A percentile compares a stretch with the other conserved stretches of the same genome.
phyloP scores from a whole-genome alignment of 2,888 invertebrate species.

The Euclidia mi region DNA sequence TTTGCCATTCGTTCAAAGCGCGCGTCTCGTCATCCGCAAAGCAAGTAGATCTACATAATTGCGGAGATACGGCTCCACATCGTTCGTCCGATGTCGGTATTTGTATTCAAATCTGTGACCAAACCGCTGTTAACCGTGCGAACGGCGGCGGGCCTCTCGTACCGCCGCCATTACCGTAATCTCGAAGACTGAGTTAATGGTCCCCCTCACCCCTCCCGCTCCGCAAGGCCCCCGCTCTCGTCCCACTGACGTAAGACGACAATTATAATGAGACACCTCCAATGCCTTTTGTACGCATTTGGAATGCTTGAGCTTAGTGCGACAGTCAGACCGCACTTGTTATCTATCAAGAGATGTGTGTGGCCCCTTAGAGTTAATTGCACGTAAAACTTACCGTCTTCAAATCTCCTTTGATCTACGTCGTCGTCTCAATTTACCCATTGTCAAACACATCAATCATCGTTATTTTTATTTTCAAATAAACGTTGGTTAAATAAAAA shows the following conservation, averaged over 20 bases:
- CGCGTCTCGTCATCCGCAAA: slow-evolving; percentile 40
- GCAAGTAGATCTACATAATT: slow-evolving; percentile 56
- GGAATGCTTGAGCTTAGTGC: slow-evolving; percentile 28
- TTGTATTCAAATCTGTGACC: slow-evolving; percentile 62
- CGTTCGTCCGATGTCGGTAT: slow-evolving; percentile 53
- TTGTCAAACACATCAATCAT: slow-evolving; percentile 7
- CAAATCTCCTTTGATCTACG: slow-evolving; percentile 8
- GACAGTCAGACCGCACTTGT: slow-evolving; percentile 28
- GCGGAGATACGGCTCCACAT: slow-evolving; percentile 51
- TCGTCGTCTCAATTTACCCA: not conserved
- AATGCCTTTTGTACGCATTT: slow-evolving; percentile 32
- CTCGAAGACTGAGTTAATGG: slow-evolving; percentile 55
- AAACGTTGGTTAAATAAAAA: too few species aligned
- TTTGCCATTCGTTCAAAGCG: slow-evolving; percentile 34
- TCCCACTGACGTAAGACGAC: slow-evolving; percentile 46
- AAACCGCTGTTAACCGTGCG: slow-evolving; percentile 52
- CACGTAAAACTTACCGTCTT: slow-evolving; percentile 2
- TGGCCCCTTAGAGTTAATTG: slow-evolving; percentile 11
- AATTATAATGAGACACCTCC: slow-evolving; percentile 52
- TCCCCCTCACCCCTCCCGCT: slow-evolving; percentile 10
- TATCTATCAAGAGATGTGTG: slow-evolving; percentile 19
- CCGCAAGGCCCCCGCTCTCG: slow-evolving; percentile 17
- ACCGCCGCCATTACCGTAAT: slow-evolving; percentile 50
- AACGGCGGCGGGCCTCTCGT: slow-evolving; percentile 32
- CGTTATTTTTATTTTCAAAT: slow-evolving; percentile 1